A percentile compares a stretch with the other conserved stretches of the same genome.
Conservation (phyloP, 2,113 vertebrate species). For the Cyrtonyx montezumae region DNA sequence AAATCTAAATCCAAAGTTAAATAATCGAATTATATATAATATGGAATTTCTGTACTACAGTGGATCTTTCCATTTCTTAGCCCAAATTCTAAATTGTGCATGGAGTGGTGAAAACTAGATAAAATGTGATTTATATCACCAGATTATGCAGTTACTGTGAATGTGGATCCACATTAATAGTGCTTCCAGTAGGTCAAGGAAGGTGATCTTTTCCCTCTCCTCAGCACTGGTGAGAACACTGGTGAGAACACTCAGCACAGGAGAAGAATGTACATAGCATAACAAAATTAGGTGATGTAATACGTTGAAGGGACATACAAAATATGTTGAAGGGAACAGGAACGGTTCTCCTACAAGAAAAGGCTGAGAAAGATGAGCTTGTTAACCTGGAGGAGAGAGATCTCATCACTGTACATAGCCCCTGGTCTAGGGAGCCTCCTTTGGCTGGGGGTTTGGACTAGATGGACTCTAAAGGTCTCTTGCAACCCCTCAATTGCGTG, state of each 20-base stretch:
- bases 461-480: too few species aligned
- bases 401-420: not conserved
- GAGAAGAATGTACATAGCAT: too few species aligned
- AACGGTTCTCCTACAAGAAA: not conserved
- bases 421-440: too few species aligned
- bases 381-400: not conserved
- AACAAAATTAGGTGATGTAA: too few species aligned
- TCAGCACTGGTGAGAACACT: not conserved
- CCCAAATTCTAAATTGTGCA: not conserved
- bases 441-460: too few species aligned
- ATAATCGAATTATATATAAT: not conserved
- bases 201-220: not conserved
- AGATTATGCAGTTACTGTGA: not conserved
- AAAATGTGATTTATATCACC: not conserved
- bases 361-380: not conserved
- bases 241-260: too few species aligned
- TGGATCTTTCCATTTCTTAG: not conserved
- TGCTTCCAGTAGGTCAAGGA: not conserved
- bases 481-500: too few species aligned
- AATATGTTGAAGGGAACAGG: not conserved
- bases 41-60: not conserved
- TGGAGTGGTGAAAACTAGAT: not conserved
- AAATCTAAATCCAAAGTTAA: not conserved
- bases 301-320: too few species aligned
- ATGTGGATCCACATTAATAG: not conserved